A percentile compares a stretch with the other conserved stretches of the same genome.
phyloP scores from a whole-genome alignment of 2,113 vertebrate genomes.

The Phodopus roborovskii region DNA sequence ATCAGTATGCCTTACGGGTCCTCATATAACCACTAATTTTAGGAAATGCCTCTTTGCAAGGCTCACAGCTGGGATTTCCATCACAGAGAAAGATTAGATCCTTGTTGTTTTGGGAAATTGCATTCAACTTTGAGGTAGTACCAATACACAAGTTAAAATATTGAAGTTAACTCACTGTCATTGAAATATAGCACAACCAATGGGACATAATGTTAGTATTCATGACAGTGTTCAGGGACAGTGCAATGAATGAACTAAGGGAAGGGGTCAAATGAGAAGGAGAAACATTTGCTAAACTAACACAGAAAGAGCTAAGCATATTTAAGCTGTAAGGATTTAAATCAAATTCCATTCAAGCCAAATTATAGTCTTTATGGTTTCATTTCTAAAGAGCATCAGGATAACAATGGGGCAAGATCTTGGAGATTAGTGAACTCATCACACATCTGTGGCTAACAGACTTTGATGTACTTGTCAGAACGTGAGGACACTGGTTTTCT shows the following conservation, averaged over 20 bases:
- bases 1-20: neutral
- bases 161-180: neutral
- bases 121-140: neutral
- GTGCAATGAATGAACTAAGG: neutral
- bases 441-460: constrained; percentile 16
- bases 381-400: constrained; percentile 40
- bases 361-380: constrained; percentile 55
- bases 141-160: neutral
- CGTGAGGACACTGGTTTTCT: neutral
- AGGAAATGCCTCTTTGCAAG: neutral
- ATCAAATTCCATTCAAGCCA: constrained; percentile 66
- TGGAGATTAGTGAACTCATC: constrained; percentile 38
- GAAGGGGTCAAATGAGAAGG: neutral
- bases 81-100: neutral
- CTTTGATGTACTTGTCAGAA: neutral
- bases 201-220: neutral
- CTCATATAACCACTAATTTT: neutral
- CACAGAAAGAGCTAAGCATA: neutral
- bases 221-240: neutral
- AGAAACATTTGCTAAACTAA: neutral
- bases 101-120: neutral
- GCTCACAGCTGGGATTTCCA: neutral
- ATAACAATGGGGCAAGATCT: constrained; percentile 41
- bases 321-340: constrained; percentile 47
- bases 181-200: neutral